A percentile compares a stretch with the other conserved stretches of the same genome.
phyloP scores from a whole-genome alignment of 2,113 vertebrate genomes.

The Coptodon bakossiorum region DNA sequence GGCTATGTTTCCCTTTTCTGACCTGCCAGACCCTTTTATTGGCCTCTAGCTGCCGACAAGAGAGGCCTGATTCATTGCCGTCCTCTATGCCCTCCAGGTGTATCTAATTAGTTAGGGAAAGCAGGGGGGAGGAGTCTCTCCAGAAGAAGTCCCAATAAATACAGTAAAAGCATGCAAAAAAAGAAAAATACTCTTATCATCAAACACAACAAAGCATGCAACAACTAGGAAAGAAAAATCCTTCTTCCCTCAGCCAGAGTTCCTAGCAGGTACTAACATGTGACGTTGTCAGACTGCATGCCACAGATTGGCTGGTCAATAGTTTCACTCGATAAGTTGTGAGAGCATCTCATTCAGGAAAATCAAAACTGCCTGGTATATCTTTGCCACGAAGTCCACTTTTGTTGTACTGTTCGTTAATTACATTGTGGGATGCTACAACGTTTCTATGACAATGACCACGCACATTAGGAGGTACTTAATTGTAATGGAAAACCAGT shows the following conservation, averaged over 20 bases:
- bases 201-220: background rate
- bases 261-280: background rate
- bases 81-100: background rate
- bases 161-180: background rate
- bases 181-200: background rate
- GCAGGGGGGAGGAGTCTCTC: background rate
- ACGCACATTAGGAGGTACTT: background rate
- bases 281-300: background rate
- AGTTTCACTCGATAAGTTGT: background rate
- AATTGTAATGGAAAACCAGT: background rate
- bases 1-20: background rate
- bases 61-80: background rate
- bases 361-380: background rate
- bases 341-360: background rate
- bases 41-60: background rate
- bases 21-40: background rate
- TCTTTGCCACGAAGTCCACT: background rate
- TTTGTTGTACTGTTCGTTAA: background rate
- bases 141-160: background rate
- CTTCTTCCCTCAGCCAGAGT: background rate
- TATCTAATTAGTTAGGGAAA: background rate
- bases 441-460: background rate
- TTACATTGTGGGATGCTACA: background rate
- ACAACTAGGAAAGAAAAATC: background rate
- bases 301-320: background rate